Conservation (phyloP, 2,888 invertebrate species). For the Schizotus pectinicornis region DNA sequence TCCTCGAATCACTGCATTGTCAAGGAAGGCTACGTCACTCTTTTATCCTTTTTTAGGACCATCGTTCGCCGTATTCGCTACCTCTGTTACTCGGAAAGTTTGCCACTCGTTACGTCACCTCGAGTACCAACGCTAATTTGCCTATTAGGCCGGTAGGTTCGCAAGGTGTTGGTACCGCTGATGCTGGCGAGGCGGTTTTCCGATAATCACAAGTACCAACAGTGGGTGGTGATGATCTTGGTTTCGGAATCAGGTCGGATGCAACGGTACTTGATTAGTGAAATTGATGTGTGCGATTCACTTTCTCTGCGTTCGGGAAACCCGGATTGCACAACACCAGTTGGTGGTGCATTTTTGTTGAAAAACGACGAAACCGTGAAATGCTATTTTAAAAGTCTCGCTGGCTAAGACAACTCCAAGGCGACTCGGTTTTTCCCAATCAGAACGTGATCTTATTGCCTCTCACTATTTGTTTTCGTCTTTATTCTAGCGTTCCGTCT, state of each 20-base stretch:
- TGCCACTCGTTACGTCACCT: constrained; percentile 35
- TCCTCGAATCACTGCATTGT: constrained; percentile 40
- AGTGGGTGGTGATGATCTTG: constrained; percentile 8
- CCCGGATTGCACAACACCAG: background rate
- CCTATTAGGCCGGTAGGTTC: constrained; percentile 1
- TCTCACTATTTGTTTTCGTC: background rate
- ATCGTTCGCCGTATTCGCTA: constrained; percentile 25
- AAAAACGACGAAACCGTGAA: constrained; percentile 4
- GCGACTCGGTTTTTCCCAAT: constrained; percentile 24
- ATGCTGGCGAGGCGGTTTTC: too few species aligned
- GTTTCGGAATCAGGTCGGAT: background rate
- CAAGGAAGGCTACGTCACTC: constrained; percentile 43
- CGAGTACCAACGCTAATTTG: constrained; percentile 29
- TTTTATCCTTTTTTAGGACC: constrained; percentile 37
- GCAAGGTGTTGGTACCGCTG: too few species aligned
- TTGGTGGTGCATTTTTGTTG: constrained; percentile 7
- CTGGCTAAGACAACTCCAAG: constrained; percentile 8
- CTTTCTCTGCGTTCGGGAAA: background rate
- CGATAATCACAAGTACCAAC: constrained; percentile 2
- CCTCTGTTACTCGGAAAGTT: constrained; percentile 38
- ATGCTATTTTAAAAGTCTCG: constrained; percentile 2
- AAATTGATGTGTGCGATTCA: background rate
- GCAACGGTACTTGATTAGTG: too few species aligned
- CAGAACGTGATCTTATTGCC: constrained; percentile 16
- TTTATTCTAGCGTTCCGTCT: too few species aligned